phyloP scores from a whole-genome alignment of 2,888 invertebrate genomes.

The Dolichopus griseipennis region DNA sequence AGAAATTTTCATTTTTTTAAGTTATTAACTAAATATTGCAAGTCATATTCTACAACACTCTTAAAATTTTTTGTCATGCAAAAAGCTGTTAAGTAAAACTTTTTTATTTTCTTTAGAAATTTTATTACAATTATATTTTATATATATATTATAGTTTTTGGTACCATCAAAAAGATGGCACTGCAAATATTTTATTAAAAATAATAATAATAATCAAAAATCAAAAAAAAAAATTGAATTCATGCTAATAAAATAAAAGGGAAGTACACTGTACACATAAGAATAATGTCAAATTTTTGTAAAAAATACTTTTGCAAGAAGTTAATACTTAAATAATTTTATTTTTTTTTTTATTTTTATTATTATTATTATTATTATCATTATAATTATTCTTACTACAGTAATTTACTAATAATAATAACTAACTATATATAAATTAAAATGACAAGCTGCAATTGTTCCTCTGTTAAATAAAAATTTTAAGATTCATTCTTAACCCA shows the following conservation, averaged over 20 bases:
- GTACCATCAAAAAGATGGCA: background rate
- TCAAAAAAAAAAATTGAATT: background rate
- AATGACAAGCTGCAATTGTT: too few species aligned
- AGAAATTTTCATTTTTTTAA: too few species aligned
- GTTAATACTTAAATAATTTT: background rate
- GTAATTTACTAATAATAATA: too few species aligned
- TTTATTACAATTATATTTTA: background rate
- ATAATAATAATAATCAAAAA: background rate
- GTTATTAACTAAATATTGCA: too few species aligned
- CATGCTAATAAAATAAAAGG: background rate
- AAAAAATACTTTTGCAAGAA: background rate
- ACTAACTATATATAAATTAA: too few species aligned
- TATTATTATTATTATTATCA: too few species aligned
- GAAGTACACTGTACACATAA: too few species aligned
- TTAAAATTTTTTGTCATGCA: background rate
- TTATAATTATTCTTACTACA: background rate
- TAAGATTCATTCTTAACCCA: too few species aligned
- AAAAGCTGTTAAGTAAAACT: background rate
- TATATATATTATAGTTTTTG: background rate
- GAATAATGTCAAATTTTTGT: background rate
- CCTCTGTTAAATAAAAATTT: too few species aligned
- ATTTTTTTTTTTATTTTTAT: background rate
- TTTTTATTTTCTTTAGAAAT: background rate
- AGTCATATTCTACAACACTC: background rate
- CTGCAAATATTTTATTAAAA: background rate